These are phyloP conservation scores for Margarornis squamiger DNA, from an alignment of 2,797 vertebrate genomes.

Conservation along the genomic window DNA sequence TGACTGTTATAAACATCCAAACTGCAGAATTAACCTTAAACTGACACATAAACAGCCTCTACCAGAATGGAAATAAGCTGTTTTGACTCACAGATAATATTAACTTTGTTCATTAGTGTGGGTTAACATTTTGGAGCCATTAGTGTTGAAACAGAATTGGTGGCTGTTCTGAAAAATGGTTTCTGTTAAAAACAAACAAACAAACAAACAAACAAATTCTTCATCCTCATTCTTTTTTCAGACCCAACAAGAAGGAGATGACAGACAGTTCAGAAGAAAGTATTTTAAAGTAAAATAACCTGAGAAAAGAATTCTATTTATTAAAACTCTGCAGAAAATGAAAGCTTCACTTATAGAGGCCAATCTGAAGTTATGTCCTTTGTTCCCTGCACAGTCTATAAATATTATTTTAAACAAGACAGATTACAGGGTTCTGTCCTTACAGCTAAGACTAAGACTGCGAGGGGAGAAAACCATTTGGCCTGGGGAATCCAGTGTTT, in stretches of 20 bases:
- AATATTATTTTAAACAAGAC: not conserved
- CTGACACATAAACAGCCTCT: not conserved
- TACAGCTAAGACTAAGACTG: not conserved
- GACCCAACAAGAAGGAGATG: not conserved
- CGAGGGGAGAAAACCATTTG: not conserved
- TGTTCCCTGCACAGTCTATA: not conserved
- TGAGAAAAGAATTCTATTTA: not conserved
- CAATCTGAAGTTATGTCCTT: not conserved
- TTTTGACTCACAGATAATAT: not conserved
- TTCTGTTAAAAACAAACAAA: not conserved
- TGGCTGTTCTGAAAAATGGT: not conserved
- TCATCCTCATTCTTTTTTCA: not conserved
- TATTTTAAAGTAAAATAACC: not conserved
- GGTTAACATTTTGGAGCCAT: not conserved
- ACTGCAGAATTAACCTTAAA: not conserved
- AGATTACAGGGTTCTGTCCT: not conserved
- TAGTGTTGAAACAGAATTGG: not conserved
- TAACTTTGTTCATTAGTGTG: not conserved
- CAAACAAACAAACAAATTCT: not conserved
- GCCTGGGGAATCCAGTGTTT: not conserved
- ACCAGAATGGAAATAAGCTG: not conserved
- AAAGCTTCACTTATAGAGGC: not conserved
- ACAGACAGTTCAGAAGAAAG: not conserved
- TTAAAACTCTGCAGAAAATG: not conserved
- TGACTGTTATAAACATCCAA: not conserved